A percentile compares a stretch with the other conserved stretches of the same genome.
phyloP scores from a whole-genome alignment of 2,888 invertebrate species.

The Globia sparganii region DNA sequence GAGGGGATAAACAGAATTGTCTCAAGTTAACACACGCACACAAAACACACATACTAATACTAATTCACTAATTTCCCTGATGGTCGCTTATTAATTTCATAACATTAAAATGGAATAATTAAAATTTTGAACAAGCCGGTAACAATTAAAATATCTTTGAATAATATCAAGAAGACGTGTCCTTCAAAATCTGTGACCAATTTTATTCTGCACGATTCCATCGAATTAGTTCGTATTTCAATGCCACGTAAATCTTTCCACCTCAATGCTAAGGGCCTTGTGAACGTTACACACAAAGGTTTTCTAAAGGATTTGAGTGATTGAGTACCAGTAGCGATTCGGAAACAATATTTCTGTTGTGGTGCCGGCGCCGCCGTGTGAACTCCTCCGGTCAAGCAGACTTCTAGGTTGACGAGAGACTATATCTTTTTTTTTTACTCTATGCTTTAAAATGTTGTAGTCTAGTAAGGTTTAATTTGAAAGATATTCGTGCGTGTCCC shows the following conservation, averaged over 20 bases:
- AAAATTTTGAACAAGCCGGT: neutral
- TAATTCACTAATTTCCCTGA: neutral
- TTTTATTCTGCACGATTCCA: neutral
- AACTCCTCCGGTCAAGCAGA: slow-evolving; percentile 51
- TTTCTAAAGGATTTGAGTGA: neutral
- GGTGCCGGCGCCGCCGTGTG: slow-evolving; percentile 21
- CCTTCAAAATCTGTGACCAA: neutral
- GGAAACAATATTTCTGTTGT: slow-evolving; percentile 57
- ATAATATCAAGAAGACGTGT: neutral
- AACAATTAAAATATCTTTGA: neutral
- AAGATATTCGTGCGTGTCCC: neutral
- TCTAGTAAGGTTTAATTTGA: neutral
- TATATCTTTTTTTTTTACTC: neutral
- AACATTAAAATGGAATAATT: neutral
- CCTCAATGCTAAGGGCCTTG: neutral
- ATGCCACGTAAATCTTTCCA: slow-evolving; percentile 17
- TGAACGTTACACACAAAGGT: slow-evolving; percentile 14
- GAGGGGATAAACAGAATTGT: neutral
- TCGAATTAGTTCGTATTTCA: neutral
- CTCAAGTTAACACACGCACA: neutral
- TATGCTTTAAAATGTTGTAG: neutral
- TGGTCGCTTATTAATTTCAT: neutral
- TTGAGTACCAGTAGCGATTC: slow-evolving; percentile 40
- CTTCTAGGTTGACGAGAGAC: neutral
- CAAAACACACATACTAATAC: neutral